Evolutionary conservation across 2,113 vertebrate species (phyloP).

Genomic region (Chamaea fasciata): DNA sequence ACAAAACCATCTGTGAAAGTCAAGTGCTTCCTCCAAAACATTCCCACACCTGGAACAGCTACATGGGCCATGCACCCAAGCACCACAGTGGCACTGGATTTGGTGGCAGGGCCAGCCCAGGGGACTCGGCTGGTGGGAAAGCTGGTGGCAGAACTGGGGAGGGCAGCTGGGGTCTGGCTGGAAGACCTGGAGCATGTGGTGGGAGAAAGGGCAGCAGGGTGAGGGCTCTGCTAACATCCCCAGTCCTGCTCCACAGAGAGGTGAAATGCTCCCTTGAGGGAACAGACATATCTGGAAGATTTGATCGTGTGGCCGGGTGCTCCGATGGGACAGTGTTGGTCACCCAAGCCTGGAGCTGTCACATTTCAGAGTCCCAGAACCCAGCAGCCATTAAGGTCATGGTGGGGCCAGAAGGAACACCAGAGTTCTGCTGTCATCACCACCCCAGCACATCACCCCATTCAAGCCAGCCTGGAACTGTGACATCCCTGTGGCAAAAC

Average conservation of each 20-base stretch:
- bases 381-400: accelerated
- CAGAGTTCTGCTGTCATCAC: background rate
- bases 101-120: background rate
- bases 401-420: background rate
- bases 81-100: background rate
- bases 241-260: background rate
- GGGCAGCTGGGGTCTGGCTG: background rate
- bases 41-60: background rate
- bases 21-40: background rate
- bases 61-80: background rate
- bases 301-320: accelerated
- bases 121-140: background rate
- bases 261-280: accelerated
- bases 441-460: accelerated
- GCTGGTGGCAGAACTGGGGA: background rate
- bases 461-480: background rate
- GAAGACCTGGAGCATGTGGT: constrained; percentile 1
- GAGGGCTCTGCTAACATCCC: background rate
- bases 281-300: constrained; percentile 12
- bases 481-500: background rate
- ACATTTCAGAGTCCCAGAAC: background rate
- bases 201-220: background rate
- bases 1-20: background rate
- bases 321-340: background rate
- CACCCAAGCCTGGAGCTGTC: background rate